Percentiles rank a stretch among this genome's conserved stretches.
Evolutionary conservation across 2,888 invertebrate genomes (phyloP).

Genomic region (Ommatoiulus sabulosus): DNA sequence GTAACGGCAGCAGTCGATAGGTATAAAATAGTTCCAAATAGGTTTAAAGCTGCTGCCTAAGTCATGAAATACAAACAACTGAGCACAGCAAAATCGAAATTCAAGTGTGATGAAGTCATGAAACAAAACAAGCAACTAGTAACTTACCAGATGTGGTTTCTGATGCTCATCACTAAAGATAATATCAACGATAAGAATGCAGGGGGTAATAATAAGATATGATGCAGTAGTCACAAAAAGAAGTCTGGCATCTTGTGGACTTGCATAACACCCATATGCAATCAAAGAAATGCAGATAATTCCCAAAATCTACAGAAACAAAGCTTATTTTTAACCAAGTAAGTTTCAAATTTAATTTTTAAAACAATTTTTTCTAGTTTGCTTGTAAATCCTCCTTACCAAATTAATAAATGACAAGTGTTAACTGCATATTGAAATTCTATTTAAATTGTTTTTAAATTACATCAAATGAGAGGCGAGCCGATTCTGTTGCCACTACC

Average conservation of each 20-base stretch:
- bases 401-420: too few species aligned
- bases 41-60: conserved; percentile 17
- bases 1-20: background rate
- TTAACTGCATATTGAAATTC: too few species aligned
- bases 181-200: background rate
- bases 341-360: background rate
- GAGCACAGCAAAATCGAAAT: background rate
- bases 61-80: background rate
- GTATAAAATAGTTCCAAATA: background rate
- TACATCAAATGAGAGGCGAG: background rate
- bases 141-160: conserved; percentile 31
- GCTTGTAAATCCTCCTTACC: too few species aligned
- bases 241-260: background rate
- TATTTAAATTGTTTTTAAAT: background rate
- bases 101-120: background rate
- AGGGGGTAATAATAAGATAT: background rate
- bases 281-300: background rate
- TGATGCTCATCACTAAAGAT: conserved; percentile 4
- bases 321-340: background rate
- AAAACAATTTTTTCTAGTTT: too few species aligned
- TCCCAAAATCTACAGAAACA: background rate
- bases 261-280: background rate
- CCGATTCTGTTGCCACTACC: too few species aligned
- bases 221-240: background rate
- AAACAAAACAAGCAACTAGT: background rate